Evolutionary conservation across 2,113 vertebrate species (phyloP).

Genomic region (Tragelaphus strepsiceros): DNA sequence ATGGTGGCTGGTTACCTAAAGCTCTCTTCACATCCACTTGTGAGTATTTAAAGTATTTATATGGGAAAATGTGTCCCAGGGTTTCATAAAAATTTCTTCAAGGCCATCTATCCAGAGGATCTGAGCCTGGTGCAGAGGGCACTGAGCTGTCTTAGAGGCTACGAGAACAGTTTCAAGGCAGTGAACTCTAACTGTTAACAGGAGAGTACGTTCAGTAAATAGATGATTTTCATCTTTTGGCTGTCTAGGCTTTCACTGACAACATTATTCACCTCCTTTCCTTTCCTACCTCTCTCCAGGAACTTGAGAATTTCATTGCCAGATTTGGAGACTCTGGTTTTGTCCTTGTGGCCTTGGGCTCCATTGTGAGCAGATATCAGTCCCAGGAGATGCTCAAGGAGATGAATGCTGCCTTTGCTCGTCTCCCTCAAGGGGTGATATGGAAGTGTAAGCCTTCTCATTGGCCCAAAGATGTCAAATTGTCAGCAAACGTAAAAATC

Average conservation of each 20-base stretch:
- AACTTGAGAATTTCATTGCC: conserved; percentile 74
- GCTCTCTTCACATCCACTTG: background rate
- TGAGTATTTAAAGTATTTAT: background rate
- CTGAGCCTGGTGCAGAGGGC: background rate
- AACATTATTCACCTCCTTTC: background rate
- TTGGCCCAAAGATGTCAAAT: background rate
- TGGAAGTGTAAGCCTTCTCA: background rate
- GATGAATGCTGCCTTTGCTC: conserved; percentile 71
- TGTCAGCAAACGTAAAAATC: conserved; percentile 47
- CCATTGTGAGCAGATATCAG: conserved; percentile 60
- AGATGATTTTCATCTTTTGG: background rate
- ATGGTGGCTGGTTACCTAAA: background rate
- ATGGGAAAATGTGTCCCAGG: background rate
- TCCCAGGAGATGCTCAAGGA: conserved; percentile 60
- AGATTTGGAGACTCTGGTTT: conserved; percentile 74
- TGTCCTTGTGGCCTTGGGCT: conserved; percentile 74
- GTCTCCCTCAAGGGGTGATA: conserved; percentile 67
- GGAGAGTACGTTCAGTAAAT: background rate
- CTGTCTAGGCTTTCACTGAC: background rate
- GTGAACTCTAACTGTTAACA: background rate
- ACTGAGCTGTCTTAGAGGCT: background rate
- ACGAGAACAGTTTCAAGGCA: background rate
- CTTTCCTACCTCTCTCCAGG: conserved; percentile 50
- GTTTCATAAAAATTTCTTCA: background rate
- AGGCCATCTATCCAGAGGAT: background rate